Evolutionary conservation across 1,140 invertebrate species (phyloP), one percentile per base, ranked within the genome.

Genomic region (Paracyclopina nana): DNA sequence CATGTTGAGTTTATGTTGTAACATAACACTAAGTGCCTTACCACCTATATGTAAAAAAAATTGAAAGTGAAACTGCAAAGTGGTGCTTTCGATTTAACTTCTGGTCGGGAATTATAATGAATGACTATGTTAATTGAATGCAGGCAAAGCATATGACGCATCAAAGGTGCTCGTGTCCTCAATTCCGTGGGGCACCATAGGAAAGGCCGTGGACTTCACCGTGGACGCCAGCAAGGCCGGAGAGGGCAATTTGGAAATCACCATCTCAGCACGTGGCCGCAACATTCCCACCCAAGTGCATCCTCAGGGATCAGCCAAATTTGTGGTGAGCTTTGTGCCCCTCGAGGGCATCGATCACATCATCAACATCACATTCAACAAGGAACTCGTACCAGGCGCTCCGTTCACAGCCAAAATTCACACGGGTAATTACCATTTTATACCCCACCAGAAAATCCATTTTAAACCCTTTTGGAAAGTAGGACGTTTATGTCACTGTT

Each of bases 211-310:
- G 22, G 64, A 69, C 56, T 72, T 73, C 57, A 45, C 62, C 77
- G 91, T 97, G 29, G 90, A 97, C 69, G 91, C 90, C 6, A 83
- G 81, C 55, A 79, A 87, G 65, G 88, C 91, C 48, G 94, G 94
- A 12, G 92, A 97, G 70, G 94, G 94, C 40, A 96, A 94, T 66
- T 68, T 97, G 42, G 92, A 97, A 69, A 95, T 97, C 30, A 88
- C 87, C 18, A 92, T 97, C 55, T 84, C 82, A 54, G 85, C 84
- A 29, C 75, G 85, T 60, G 88, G 87, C 5, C 74, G 85, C 40
- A 92, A 91, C 61, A 87, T 95, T 56, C 87, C 90, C 14, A 96
- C 91, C 22, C 87, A 94, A 74, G 90, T 96, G n/a, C 84, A 88
- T 64, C 83, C 88, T 9, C 79, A 95, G 57, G 86, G 85, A 57